Evolutionary conservation across 2,888 invertebrate genomes (phyloP).

Genomic region (Nomada flava): DNA sequence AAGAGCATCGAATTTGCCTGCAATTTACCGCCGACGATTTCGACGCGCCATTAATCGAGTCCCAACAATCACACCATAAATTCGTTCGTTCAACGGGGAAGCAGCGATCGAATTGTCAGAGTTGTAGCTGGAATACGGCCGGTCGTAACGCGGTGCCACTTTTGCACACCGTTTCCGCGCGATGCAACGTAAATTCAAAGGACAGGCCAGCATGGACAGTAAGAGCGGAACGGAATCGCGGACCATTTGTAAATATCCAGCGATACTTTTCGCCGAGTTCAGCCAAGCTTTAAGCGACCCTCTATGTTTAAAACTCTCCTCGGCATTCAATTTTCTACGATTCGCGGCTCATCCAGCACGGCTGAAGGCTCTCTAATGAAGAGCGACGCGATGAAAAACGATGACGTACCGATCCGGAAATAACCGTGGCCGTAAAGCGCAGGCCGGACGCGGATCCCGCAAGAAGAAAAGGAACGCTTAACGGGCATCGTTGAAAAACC

Average conservation of each 20-base stretch:
- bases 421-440: constrained; percentile 71
- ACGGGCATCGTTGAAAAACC: constrained; percentile 54
- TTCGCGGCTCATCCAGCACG: constrained; percentile 1
- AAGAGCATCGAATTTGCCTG: neutral
- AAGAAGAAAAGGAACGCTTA: constrained; percentile 50
- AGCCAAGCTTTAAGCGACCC: neutral
- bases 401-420: constrained; percentile 74
- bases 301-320: too few species aligned
- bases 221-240: neutral
- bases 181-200: constrained; percentile 20
- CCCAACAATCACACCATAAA: constrained; percentile 15
- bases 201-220: neutral
- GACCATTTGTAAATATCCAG: neutral
- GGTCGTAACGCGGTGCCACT: constrained; percentile 17
- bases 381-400: constrained; percentile 39
- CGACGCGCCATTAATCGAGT: constrained; percentile 11
- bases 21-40: neutral
- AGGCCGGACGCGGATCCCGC: constrained; percentile 53
- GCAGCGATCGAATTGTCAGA: constrained; percentile 2
- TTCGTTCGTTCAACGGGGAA: constrained; percentile 1
- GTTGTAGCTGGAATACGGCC: constrained; percentile 23
- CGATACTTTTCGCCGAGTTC: neutral
- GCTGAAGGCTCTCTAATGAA: constrained; percentile 33
- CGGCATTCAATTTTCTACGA: neutral
- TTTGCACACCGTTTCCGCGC: constrained; percentile 1